Evolutionary conservation across 2,113 vertebrate genomes (phyloP), one percentile per base, ranked within the genome.

Genomic region (Dasyurus viverrinus): DNA sequence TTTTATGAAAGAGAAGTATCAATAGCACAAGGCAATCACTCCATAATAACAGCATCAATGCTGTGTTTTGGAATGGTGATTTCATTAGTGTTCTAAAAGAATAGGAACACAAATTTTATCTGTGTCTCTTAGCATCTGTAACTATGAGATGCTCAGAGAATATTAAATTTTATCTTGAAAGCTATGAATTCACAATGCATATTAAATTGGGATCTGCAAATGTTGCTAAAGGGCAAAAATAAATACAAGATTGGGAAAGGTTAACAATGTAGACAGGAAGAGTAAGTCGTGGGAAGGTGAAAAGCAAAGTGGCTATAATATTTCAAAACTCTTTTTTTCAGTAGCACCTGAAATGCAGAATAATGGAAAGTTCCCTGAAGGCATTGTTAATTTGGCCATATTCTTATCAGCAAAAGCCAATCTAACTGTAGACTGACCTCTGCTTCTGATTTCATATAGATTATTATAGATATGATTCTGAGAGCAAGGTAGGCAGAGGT

Each of bases 391-490:
- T 96, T 93, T 25, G 94, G 96, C 60, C 30, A 22, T 4, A n/a
- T 50, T n/a, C 91, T 55, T 90, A 14, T 57, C 0, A 68, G 52
- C 50, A 30, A 94, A 90, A 96, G 92, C 23, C 93, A 94, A 60
- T 54, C 52, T 22, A 0, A 54, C 57, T 46, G 5, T n/a, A 48
- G 52, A 57, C 42, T 90, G 92, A 27, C 76, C 90, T 92, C 92
- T 14, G 68, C 94, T 53, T 53, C 26, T 42, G 54, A 52, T 52
- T 52, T 52, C 9, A 52, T 52, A 52, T 52, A 52, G 50, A 52
- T 94, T 97, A 96, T 93, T 92, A 96, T 91, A 50, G 97, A 98
- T 96, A 93, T 97, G 97, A 97, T 93, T 97, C 96, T 84, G 68
- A 84, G n/a, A 76, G 68, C 16, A 76, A n/a, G 6, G 7, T 23